Evolutionary conservation across 2,797 vertebrate species (phyloP).

Genomic region (Psittacula echo): DNA sequence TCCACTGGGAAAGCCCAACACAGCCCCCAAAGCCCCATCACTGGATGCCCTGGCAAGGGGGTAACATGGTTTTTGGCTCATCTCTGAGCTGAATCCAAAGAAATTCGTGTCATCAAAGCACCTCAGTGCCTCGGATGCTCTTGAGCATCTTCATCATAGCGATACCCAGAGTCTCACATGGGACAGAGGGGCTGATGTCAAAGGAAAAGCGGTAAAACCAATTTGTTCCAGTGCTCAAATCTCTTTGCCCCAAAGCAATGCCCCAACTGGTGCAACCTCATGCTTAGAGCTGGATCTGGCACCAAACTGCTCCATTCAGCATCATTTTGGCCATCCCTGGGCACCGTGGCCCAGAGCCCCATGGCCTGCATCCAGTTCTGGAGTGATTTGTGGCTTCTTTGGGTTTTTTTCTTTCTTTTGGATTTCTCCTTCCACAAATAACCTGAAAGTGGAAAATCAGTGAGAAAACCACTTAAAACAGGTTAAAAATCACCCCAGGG

Average conservation of each 20-base stretch:
- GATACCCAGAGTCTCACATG: background rate
- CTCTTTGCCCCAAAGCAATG: background rate
- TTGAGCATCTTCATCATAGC: background rate
- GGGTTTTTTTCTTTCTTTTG: no score
- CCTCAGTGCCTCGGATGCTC: background rate
- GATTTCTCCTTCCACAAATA: background rate
- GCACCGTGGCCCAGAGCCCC: rapidly evolving
- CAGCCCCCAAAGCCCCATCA: background rate
- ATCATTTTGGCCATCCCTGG: background rate
- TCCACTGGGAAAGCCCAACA: background rate
- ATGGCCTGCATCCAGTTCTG: rapidly evolving
- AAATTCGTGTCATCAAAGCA: background rate
- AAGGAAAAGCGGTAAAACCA: rapidly evolving
- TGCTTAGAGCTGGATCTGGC: background rate
- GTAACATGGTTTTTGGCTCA: background rate
- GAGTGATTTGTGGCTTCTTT: background rate
- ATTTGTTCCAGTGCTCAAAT: rapidly evolving
- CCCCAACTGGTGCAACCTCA: background rate
- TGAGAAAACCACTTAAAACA: background rate
- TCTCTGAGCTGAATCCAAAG: background rate
- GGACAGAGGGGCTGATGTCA: background rate
- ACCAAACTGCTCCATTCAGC: rapidly evolving
- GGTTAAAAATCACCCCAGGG: rapidly evolving
- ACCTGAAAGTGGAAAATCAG: background rate
- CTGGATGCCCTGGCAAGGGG: background rate